phyloP scores from a whole-genome alignment of 2,888 invertebrate genomes.

The Uloborus plumipes region DNA sequence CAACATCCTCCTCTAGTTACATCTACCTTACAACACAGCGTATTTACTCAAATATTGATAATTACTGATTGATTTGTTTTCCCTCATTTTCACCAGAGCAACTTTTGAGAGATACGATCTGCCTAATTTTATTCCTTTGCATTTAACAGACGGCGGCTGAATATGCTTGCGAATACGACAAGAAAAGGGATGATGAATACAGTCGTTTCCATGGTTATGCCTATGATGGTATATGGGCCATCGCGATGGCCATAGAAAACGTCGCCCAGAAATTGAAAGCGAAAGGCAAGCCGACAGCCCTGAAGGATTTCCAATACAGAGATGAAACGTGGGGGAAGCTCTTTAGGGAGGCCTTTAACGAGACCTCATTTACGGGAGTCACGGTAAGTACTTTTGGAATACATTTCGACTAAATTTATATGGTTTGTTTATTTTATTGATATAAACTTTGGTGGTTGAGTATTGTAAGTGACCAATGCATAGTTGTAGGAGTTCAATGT shows the following conservation, averaged over 20 bases:
- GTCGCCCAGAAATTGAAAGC: slow-evolving; percentile 81
- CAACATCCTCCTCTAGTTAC: no score
- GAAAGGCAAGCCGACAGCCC: slow-evolving; percentile 39
- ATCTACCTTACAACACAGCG: no score
- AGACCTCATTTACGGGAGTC: slow-evolving; percentile 94
- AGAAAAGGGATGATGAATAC: slow-evolving; percentile 84
- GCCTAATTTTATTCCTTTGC: not conserved
- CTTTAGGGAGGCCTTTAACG: slow-evolving; percentile 88
- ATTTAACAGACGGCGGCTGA: slow-evolving; percentile 86
- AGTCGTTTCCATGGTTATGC: slow-evolving; percentile 97
- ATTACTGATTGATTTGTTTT: no score
- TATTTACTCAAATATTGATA: no score
- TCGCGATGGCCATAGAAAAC: slow-evolving; percentile 93
- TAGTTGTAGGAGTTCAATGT: no score
- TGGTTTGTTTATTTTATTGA: no score
- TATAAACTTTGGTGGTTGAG: no score
- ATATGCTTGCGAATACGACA: slow-evolving; percentile 87
- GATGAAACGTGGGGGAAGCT: slow-evolving; percentile 86
- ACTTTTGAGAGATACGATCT: no score
- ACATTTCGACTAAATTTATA: no score
- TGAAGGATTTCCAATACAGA: slow-evolving; percentile 82
- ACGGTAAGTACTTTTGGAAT: slow-evolving; percentile 75
- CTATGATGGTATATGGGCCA: slow-evolving; percentile 98
- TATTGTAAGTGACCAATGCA: no score
- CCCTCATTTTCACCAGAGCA: no score